Conservation (phyloP, 92 coral and sea anemone genomes). For the Paragorgia papillata region DNA sequence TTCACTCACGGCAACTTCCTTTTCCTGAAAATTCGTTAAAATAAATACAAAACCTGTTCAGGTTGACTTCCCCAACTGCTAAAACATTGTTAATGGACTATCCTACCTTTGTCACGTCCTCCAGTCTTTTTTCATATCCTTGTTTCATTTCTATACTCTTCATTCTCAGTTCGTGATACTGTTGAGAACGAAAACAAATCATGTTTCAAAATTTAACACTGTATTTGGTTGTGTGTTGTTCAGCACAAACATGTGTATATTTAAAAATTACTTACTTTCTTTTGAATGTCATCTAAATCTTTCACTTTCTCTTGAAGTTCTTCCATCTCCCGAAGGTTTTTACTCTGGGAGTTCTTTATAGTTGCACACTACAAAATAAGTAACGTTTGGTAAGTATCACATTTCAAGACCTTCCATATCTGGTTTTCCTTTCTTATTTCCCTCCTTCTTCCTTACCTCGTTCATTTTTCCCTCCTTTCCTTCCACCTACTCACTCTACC, state of each 20-base stretch:
- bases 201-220: too few species aligned
- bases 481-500: too few species aligned
- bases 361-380: slow-evolving; percentile 56
- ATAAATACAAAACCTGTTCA: background rate
- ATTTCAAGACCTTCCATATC: background rate
- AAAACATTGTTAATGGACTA: too few species aligned
- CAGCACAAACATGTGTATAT: too few species aligned
- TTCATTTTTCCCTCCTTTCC: too few species aligned
- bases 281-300: slow-evolving; percentile 65
- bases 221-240: too few species aligned
- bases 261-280: slow-evolving; percentile 73
- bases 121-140: slow-evolving; percentile 71
- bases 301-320: slow-evolving; percentile 62
- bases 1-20: slow-evolving; percentile 66
- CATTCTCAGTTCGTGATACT: slow-evolving; percentile 84
- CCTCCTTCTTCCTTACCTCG: too few species aligned
- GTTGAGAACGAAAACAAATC: slow-evolving; percentile 7
- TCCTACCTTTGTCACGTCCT: slow-evolving; percentile 66
- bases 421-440: too few species aligned
- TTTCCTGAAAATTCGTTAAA: slow-evolving; percentile 51
- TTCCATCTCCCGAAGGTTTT: slow-evolving; percentile 62
- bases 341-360: slow-evolving; percentile 57
- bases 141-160: slow-evolving; percentile 84
- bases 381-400: background rate
- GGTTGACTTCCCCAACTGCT: too few species aligned